Percentiles rank a stretch among this genome's conserved stretches.
Evolutionary conservation across 2,797 vertebrate species (phyloP).

Genomic region (Diplodus puntazzo): DNA sequence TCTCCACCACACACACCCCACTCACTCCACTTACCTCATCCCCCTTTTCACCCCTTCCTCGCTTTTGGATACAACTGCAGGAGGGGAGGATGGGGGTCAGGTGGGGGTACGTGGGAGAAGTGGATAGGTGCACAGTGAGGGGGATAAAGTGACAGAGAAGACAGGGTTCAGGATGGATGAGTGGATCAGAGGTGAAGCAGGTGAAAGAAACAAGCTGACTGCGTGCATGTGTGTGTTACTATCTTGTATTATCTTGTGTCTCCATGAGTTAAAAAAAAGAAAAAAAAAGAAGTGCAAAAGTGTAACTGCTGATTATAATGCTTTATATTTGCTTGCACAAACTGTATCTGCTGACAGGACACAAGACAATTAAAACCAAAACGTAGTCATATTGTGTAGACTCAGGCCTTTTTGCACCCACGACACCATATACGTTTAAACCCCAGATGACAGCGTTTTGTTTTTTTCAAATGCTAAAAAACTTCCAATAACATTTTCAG

Average conservation of each 20-base stretch:
- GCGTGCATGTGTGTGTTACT: neutral
- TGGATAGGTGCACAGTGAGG: constrained; percentile 16
- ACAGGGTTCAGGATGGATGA: constrained; percentile 19
- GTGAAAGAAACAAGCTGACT: neutral
- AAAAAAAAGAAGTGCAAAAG: neutral
- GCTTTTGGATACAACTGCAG: constrained; percentile 77
- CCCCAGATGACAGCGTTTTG: no score
- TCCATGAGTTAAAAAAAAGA: neutral
- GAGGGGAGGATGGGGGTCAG: neutral
- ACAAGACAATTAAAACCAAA: neutral
- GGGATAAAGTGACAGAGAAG: constrained; percentile 14
- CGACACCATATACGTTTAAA: neutral
- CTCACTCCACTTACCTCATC: constrained; percentile 60
- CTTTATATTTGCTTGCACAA: no score
- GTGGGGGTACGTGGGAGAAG: neutral
- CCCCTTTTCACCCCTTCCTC: constrained; percentile 44
- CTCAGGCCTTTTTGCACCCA: neutral
- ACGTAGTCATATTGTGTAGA: neutral
- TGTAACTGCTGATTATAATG: neutral
- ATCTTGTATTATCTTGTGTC: neutral
- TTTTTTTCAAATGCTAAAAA: neutral
- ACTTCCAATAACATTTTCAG: neutral
- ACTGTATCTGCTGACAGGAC: neutral
- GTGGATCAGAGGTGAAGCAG: constrained; percentile 13
- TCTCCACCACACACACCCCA: constrained; percentile 5